A percentile compares a stretch with the other conserved stretches of the same genome.
Conservation (phyloP, 2,797 vertebrate species). For the Brotula barbata region DNA sequence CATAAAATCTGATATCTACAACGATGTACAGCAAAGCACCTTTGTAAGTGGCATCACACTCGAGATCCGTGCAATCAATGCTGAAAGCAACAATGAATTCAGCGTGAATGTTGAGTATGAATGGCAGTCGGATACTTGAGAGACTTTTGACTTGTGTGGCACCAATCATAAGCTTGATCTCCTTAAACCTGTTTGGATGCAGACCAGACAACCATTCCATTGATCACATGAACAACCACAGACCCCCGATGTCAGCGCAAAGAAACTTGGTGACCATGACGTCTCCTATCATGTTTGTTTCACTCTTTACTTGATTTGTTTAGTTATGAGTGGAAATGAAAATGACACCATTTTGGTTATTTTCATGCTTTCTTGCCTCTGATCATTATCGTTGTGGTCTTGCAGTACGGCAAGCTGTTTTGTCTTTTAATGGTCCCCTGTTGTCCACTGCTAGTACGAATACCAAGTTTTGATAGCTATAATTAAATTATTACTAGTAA, state of each 20-base stretch:
- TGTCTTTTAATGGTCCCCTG: too few species aligned
- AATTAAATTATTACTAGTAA: too few species aligned
- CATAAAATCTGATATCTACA: conserved; percentile 80
- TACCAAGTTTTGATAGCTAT: too few species aligned
- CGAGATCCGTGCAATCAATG: conserved; percentile 77
- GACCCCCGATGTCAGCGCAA: conserved; percentile 40
- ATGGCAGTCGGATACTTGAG: conserved; percentile 41
- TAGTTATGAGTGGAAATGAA: conserved; percentile 12
- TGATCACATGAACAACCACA: conserved; percentile 56
- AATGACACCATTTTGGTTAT: conserved; percentile 51
- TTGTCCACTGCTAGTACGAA: too few species aligned
- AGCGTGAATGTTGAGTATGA: conserved; percentile 65
- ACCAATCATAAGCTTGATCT: conserved; percentile 47
- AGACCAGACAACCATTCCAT: conserved; percentile 38
- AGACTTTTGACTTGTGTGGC: conserved; percentile 35
- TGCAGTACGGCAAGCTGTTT: too few species aligned
- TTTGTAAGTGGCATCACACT: conserved; percentile 72
- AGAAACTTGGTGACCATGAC: conserved; percentile 26
- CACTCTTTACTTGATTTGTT: conserved; percentile 7
- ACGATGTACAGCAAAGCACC: conserved; percentile 77
- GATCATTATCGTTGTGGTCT: too few species aligned
- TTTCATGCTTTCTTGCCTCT: too few species aligned
- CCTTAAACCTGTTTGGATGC: conserved; percentile 33
- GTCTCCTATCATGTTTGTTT: conserved; percentile 10
- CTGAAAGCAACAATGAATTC: conserved; percentile 71